These are phyloP conservation scores for Lymantria dispar DNA, from an alignment of 2,888 invertebrate species.

Conservation along the genomic window DNA sequence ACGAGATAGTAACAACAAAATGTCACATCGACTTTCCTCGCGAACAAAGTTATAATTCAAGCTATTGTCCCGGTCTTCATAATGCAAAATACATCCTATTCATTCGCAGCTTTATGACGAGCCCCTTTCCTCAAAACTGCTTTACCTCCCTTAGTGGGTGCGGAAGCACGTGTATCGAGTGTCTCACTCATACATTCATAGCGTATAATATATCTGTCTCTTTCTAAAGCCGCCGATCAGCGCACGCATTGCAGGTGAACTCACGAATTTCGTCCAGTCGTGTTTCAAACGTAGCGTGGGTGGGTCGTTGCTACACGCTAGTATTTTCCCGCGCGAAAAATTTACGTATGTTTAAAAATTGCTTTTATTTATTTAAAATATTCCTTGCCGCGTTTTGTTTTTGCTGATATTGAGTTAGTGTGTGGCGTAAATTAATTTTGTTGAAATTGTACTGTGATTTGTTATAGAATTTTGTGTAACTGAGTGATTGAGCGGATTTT, in stretches of 20 bases:
- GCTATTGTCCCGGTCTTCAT: conserved; percentile 60
- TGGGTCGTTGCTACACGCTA: conserved; percentile 45
- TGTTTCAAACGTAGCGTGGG: conserved; percentile 55
- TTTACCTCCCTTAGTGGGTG: conserved; percentile 57
- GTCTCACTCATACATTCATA: conserved; percentile 41
- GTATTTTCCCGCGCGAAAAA: conserved; percentile 77
- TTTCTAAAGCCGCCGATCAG: conserved; percentile 56
- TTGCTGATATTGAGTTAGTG: conserved; percentile 45
- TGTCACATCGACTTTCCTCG: conserved; percentile 50
- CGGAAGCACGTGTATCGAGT: conserved; percentile 67
- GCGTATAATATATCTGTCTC: conserved; percentile 36
- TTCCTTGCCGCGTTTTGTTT: conserved; percentile 11
- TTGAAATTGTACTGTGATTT: conserved; percentile 44
- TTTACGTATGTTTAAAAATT: conserved; percentile 42
- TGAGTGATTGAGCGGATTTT: conserved; percentile 30
- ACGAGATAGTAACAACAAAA: conserved; percentile 42
- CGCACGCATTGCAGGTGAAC: conserved; percentile 81
- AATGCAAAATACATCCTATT: conserved; percentile 70
- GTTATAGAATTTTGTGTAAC: conserved; percentile 45
- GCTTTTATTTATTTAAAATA: conserved; percentile 1
- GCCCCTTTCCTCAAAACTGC: conserved; percentile 69
- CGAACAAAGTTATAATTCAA: conserved; percentile 59
- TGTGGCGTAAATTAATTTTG: conserved; percentile 53
- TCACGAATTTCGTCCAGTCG: conserved; percentile 53
- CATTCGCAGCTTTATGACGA: conserved; percentile 70